Evolutionary conservation across 2,888 invertebrate species (phyloP).

Genomic region (Athalia rosae): DNA sequence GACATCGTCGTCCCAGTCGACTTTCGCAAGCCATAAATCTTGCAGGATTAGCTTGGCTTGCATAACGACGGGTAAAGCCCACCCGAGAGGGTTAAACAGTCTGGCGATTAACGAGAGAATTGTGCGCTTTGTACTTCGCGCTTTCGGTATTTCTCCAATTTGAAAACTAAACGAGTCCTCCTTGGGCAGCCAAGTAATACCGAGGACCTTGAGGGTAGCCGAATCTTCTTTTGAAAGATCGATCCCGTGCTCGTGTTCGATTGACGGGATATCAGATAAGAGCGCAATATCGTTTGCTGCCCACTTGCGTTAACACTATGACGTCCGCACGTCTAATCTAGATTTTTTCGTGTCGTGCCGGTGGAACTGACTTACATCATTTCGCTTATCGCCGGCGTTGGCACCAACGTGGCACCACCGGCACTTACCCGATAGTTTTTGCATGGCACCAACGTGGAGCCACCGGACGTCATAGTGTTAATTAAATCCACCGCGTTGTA

Average conservation of each 20-base stretch:
- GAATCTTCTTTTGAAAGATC: conserved; percentile 3
- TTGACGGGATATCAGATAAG: neutral
- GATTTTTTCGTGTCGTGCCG: no score
- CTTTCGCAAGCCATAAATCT: conserved; percentile 48
- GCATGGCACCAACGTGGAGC: no score
- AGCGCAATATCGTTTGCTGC: conserved; percentile 33
- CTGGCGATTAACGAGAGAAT: conserved; percentile 48
- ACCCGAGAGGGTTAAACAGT: conserved; percentile 51
- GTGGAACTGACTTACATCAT: no score
- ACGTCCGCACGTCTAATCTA: no score
- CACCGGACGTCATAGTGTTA: no score
- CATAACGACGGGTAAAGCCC: conserved; percentile 48
- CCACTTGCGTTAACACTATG: no score
- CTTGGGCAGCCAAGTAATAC: conserved; percentile 17
- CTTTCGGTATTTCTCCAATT: neutral
- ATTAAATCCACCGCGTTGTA: conserved; percentile 35
- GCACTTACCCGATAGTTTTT: no score
- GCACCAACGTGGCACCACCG: no score
- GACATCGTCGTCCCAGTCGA: conserved; percentile 49
- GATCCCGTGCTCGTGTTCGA: neutral
- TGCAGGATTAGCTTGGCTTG: conserved; percentile 51
- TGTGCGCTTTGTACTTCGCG: conserved; percentile 42
- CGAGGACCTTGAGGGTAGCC: conserved; percentile 15
- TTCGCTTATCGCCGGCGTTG: no score
- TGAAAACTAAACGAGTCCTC: conserved; percentile 15